phyloP scores from a whole-genome alignment of 2,797 vertebrate species.

The Characodon lateralis region DNA sequence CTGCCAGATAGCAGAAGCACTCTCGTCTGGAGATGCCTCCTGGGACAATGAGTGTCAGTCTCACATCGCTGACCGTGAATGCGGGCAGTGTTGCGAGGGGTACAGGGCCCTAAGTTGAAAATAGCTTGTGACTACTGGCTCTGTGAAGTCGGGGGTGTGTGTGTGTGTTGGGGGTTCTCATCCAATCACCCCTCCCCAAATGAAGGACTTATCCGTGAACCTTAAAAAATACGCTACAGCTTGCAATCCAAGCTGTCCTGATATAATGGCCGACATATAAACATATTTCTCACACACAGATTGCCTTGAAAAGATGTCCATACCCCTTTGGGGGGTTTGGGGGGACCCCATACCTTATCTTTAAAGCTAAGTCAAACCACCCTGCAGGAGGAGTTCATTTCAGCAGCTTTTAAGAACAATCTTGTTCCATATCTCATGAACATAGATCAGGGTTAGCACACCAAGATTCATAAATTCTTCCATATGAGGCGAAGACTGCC shows the following conservation, averaged over 20 bases:
- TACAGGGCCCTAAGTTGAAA: constrained; percentile 46
- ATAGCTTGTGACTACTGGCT: constrained; percentile 51
- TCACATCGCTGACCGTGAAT: constrained; percentile 73
- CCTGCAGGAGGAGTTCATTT: too few species aligned
- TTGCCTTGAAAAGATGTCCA: too few species aligned
- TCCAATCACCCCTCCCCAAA: constrained; percentile 59
- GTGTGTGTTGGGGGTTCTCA: constrained; percentile 30
- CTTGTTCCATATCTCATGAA: too few species aligned
- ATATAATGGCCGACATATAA: neutral
- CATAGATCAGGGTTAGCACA: too few species aligned
- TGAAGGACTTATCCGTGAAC: constrained; percentile 26
- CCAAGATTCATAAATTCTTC: too few species aligned
- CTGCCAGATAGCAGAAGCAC: constrained; percentile 57
- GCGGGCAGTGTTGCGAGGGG: constrained; percentile 47
- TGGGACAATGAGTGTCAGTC: constrained; percentile 71
- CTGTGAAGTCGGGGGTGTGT: constrained; percentile 4
- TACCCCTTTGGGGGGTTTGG: too few species aligned
- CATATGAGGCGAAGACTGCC: too few species aligned
- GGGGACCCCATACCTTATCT: too few species aligned
- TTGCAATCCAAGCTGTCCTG: constrained; percentile 5
- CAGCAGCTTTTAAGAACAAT: too few species aligned
- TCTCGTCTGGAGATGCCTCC: constrained; percentile 56
- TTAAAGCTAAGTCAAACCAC: too few species aligned
- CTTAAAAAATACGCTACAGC: constrained; percentile 33
- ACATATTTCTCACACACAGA: too few species aligned